A percentile compares a stretch with the other conserved stretches of the same genome.
These are phyloP conservation scores for Arremon aurantiirostris DNA, from an alignment of 2,797 vertebrate species.

Conservation along the genomic window DNA sequence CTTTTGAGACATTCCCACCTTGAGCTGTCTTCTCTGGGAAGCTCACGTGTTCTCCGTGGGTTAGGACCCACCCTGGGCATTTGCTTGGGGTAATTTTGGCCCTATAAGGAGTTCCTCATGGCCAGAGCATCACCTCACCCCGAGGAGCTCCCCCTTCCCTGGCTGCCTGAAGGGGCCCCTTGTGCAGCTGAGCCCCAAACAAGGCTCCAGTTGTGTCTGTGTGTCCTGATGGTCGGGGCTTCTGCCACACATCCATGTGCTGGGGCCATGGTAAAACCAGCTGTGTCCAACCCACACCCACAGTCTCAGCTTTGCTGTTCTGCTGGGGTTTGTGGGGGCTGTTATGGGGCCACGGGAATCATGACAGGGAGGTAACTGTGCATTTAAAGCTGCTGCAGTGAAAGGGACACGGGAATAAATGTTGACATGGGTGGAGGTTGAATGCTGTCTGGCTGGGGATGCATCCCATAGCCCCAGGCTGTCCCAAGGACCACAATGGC, in stretches of 20 bases:
- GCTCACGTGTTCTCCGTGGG: accelerated
- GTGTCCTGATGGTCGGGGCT: background rate
- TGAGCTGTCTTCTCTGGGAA: background rate
- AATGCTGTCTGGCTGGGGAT: background rate
- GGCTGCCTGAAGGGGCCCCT: constrained; percentile 3
- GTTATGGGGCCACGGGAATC: accelerated
- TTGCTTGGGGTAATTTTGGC: background rate
- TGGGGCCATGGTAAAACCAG: background rate
- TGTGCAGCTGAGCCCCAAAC: constrained; percentile 6
- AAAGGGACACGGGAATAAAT: accelerated
- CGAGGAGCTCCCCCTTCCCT: background rate
- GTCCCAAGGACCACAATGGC: accelerated
- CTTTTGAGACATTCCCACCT: background rate
- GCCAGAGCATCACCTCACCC: background rate
- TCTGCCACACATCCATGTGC: accelerated
- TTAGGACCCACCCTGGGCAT: background rate
- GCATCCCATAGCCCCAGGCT: background rate
- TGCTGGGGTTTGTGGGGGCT: background rate
- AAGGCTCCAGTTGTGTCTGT: constrained; percentile 34
- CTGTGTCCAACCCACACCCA: background rate
- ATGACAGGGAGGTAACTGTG: accelerated
- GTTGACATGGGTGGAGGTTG: background rate
- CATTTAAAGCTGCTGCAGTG: background rate
- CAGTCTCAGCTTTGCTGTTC: background rate
- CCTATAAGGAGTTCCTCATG: background rate